These are phyloP conservation scores for Phyllostomus hastatus DNA, from an alignment of 2,113 vertebrate genomes.

Conservation along the genomic window DNA sequence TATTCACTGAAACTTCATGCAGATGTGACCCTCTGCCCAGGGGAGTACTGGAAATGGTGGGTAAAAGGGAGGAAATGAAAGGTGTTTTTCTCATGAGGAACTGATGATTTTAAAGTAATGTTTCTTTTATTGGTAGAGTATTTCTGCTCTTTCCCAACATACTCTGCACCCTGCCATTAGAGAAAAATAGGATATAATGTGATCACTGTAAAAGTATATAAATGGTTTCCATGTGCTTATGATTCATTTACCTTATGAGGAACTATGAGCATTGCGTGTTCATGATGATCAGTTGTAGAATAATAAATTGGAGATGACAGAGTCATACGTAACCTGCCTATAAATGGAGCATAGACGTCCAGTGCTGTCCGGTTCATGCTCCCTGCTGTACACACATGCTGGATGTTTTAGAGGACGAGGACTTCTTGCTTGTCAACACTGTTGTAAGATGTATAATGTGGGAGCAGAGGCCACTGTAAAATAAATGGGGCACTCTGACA, in stretches of 20 bases:
- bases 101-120: background rate
- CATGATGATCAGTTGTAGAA: background rate
- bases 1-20: background rate
- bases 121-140: background rate
- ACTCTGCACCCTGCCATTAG: background rate
- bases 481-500: background rate
- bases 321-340: background rate
- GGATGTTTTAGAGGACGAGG: background rate
- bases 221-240: background rate
- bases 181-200: background rate
- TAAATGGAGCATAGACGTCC: background rate
- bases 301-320: background rate
- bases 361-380: background rate
- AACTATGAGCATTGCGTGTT: background rate
- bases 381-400: background rate
- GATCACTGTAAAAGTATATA: background rate
- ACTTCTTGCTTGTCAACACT: background rate
- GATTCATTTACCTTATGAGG: background rate
- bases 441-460: background rate
- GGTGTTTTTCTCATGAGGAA: background rate
- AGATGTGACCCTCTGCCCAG: background rate
- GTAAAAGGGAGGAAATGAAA: background rate
- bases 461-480: background rate
- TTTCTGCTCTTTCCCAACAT: background rate
- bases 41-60: background rate